Conservation (phyloP, 2,888 invertebrate species). For the Dione vanillae region DNA sequence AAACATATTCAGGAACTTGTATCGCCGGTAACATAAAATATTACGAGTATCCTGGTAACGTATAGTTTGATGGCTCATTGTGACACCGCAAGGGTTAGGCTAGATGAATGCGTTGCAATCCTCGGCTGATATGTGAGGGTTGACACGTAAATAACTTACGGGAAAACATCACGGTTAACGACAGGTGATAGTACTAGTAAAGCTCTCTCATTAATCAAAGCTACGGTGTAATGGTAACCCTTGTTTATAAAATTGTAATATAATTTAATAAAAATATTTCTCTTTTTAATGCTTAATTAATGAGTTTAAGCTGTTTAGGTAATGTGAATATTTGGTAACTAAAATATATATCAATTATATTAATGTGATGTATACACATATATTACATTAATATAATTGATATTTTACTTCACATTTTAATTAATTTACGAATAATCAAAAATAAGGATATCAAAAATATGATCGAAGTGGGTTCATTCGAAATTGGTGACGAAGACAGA, state of each 20-base stretch:
- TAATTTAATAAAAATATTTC: too few species aligned
- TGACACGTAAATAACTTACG: constrained; percentile 64
- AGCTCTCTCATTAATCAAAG: constrained; percentile 31
- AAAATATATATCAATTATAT: too few species aligned
- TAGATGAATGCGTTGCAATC: constrained; percentile 72
- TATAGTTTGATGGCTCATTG: constrained; percentile 66
- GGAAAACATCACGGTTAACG: constrained; percentile 39
- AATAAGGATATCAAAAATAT: constrained; percentile 4
- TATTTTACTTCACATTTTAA: background rate
- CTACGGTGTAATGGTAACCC: constrained; percentile 19
- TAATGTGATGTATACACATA: too few species aligned
- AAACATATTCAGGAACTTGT: background rate
- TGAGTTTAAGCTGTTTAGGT: too few species aligned
- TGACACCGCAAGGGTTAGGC: constrained; percentile 67
- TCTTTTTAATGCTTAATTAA: too few species aligned
- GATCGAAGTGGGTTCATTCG: constrained; percentile 35
- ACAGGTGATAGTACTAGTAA: constrained; percentile 40
- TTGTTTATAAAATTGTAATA: background rate
- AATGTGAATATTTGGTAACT: too few species aligned
- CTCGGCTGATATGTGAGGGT: constrained; percentile 63
- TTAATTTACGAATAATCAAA: background rate
- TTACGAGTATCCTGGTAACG: constrained; percentile 36
- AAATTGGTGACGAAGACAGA: constrained; percentile 58
- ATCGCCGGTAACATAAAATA: constrained; percentile 39
- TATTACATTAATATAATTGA: too few species aligned